Evolutionary conservation across 2,113 vertebrate genomes (phyloP).

Genomic region (Hymenochirus boettgeri): DNA sequence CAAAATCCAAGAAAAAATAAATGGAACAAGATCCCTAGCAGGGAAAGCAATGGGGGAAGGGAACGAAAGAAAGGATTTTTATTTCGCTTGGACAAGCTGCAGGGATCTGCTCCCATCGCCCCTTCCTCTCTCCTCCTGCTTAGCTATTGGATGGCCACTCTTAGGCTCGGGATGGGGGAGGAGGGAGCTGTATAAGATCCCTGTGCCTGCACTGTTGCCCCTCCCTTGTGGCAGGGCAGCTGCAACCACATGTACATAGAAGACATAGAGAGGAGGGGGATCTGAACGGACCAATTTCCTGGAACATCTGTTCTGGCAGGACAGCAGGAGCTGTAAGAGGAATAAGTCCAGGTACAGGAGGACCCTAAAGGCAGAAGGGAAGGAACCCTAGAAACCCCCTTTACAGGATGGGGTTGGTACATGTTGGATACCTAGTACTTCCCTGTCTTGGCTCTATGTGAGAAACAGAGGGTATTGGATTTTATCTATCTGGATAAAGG

Average conservation of each 20-base stretch:
- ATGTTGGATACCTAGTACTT: constrained; percentile 95
- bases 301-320: constrained; percentile 82
- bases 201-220: constrained; percentile 39
- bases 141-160: constrained; percentile 54
- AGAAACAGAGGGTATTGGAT: constrained; percentile 89
- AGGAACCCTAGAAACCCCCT: constrained; percentile 19
- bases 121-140: constrained; percentile 49
- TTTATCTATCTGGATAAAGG: constrained; percentile 39
- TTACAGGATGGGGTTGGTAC: constrained; percentile 91
- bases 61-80: too few relatives aligned
- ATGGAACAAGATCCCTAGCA: constrained; percentile 12
- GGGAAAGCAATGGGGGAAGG: neutral
- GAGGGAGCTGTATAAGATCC: constrained; percentile 20
- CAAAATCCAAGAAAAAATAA: neutral
- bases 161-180: constrained; percentile 34
- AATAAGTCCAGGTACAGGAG: constrained; percentile 47
- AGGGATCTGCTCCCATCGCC: constrained; percentile 31
- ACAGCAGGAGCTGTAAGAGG: constrained; percentile 49
- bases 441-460: constrained; percentile 93
- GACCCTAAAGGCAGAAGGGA: constrained; percentile 47
- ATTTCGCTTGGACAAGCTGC: neutral
- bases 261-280: constrained; percentile 69
- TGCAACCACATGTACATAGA: constrained; percentile 76
- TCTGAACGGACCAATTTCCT: constrained; percentile 75
- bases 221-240: constrained; percentile 67